Conservation (phyloP, 2,113 vertebrate genomes). For the Myotis yumanensis region DNA sequence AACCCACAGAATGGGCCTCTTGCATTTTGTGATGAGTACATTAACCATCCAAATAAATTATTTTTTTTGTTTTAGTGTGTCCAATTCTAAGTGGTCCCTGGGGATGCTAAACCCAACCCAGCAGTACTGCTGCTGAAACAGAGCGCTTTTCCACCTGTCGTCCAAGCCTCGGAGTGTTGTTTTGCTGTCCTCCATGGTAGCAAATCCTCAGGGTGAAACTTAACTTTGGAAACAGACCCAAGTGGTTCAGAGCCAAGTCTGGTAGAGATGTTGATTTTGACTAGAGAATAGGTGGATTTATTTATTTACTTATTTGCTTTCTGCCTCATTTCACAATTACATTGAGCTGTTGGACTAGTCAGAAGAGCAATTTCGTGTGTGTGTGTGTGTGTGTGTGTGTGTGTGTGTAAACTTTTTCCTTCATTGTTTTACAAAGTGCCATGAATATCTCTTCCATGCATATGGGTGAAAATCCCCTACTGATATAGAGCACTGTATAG, state of each 20-base stretch:
- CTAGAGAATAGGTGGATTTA: constrained; percentile 21
- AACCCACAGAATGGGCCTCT: background rate
- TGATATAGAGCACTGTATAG: background rate
- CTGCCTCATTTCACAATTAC: constrained; percentile 54
- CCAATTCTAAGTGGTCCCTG: background rate
- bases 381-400: background rate
- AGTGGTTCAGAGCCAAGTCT: constrained; percentile 50
- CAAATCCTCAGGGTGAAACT: constrained; percentile 60
- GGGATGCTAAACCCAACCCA: background rate
- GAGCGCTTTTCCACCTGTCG: background rate
- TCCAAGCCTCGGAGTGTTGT: constrained; percentile 12
- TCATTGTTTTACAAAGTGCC: background rate
- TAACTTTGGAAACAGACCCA: constrained; percentile 51
- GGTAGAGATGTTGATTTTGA: constrained; percentile 58
- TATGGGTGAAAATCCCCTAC: background rate
- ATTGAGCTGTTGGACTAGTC: background rate
- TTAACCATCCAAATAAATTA: background rate
- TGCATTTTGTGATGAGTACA: background rate
- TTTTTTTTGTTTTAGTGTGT: background rate
- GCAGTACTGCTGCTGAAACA: background rate
- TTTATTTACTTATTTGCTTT: constrained; percentile 54
- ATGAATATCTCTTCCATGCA: background rate
- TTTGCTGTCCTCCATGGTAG: constrained; percentile 59
- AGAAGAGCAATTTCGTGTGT: background rate
- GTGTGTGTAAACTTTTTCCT: background rate